Percentiles rank a stretch among this genome's conserved stretches.
phyloP scores from a whole-genome alignment of 1,140 invertebrate genomes.

The Bradysia coprophila region DNA sequence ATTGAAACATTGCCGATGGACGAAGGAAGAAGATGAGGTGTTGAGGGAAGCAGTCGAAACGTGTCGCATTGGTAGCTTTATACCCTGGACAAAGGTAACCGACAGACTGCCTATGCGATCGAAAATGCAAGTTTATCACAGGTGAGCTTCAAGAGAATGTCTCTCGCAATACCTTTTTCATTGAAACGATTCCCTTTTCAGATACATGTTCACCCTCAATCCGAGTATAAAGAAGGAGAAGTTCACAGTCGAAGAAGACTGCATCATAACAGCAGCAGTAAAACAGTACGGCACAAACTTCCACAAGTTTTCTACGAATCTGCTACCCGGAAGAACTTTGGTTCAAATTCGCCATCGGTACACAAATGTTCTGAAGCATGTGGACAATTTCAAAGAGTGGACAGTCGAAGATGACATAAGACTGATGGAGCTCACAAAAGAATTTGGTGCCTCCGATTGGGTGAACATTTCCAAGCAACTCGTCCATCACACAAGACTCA shows the following conservation, averaged over 20 bases:
- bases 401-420: constrained; percentile 24
- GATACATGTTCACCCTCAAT: constrained; percentile 9
- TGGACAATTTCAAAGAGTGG: constrained; percentile 23
- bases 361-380: constrained; percentile 21
- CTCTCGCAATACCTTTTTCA: not conserved
- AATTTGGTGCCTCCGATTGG: constrained; percentile 24
- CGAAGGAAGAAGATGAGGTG: constrained; percentile 34
- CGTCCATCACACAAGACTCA: constrained; percentile 24
- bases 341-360: constrained; percentile 33
- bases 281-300: constrained; percentile 39
- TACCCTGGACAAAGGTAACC: constrained; percentile 42
- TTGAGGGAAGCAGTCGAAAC: constrained; percentile 30
- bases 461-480: constrained; percentile 22
- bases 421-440: constrained; percentile 20
- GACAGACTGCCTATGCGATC: constrained; percentile 34
- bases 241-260: constrained; percentile 40
- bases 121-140: constrained; percentile 40
- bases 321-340: constrained; percentile 30
- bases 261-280: constrained; percentile 33
- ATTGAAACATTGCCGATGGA: constrained; percentile 28
- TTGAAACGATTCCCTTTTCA: constrained; percentile 10
- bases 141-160: constrained; percentile 22
- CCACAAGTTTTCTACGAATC: constrained; percentile 23
- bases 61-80: constrained; percentile 34
- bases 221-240: constrained; percentile 30